Conservation (phyloP, 2,797 vertebrate species). For the Mormyrus proboscirostris region DNA sequence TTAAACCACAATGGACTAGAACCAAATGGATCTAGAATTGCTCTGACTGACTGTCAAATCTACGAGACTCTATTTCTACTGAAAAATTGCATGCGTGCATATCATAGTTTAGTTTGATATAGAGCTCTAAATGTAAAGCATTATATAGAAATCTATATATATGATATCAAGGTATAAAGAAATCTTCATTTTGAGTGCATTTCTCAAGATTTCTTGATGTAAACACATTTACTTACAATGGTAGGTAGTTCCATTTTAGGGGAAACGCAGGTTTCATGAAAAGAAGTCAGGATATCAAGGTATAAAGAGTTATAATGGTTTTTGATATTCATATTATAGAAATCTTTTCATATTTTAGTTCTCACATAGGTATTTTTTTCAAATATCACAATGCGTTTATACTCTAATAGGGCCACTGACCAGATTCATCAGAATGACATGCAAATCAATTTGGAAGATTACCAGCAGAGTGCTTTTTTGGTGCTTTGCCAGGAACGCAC, state of each 20-base stretch:
- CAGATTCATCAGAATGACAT: constrained; percentile 7
- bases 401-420: background rate
- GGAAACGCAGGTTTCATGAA: too few species aligned
- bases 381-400: background rate
- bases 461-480: constrained; percentile 16
- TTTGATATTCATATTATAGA: background rate
- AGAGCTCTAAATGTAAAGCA: background rate
- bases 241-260: too few species aligned
- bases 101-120: background rate
- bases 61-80: background rate
- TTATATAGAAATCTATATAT: background rate
- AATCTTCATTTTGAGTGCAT: too few species aligned
- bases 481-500: constrained; percentile 11
- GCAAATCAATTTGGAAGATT: constrained; percentile 16
- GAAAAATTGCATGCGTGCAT: background rate
- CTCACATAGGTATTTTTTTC: background rate
- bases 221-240: too few species aligned
- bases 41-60: background rate
- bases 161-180: too few species aligned
- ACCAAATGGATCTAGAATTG: background rate
- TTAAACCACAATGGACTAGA: background rate
- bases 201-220: too few species aligned
- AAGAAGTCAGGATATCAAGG: too few species aligned
- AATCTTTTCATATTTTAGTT: background rate
- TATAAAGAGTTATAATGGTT: too few species aligned